These are phyloP conservation scores for Hoplias malabaricus DNA, from an alignment of 2,113 vertebrate genomes.

Conservation along the genomic window DNA sequence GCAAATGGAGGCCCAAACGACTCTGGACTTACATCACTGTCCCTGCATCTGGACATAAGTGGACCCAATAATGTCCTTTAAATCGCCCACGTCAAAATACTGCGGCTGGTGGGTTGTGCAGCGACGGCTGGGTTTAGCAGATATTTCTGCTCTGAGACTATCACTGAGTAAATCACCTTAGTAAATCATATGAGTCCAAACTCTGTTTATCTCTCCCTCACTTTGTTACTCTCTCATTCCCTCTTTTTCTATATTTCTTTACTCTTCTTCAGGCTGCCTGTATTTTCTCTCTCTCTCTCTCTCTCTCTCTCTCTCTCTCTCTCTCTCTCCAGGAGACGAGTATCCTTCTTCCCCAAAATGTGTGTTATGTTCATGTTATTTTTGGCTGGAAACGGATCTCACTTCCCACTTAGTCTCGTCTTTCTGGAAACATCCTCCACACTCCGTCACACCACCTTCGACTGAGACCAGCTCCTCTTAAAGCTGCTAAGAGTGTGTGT, in stretches of 20 bases:
- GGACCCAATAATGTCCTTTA: not conserved
- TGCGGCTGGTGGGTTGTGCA: too few species aligned
- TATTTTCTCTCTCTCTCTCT: conserved; percentile 15
- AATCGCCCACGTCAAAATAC: too few species aligned
- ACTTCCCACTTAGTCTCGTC: conserved; percentile 39
- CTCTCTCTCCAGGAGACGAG: conserved; percentile 20
- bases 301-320: not conserved
- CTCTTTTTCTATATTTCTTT: too few species aligned
- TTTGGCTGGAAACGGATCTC: conserved; percentile 33
- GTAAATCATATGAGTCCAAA: too few species aligned
- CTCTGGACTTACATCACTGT: not conserved
- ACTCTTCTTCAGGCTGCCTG: too few species aligned
- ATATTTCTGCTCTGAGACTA: too few species aligned
- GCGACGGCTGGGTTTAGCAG: too few species aligned
- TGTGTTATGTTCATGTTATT: conserved; percentile 45
- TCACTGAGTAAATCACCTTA: too few species aligned
- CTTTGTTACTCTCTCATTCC: too few species aligned
- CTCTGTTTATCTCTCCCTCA: too few species aligned
- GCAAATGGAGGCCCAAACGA: conserved; percentile 3
- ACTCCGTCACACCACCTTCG: conserved; percentile 43
- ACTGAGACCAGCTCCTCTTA: conserved; percentile 39
- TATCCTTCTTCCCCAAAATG: conserved; percentile 33
- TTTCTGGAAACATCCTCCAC: conserved; percentile 45
- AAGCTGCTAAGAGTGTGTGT: conserved; percentile 4
- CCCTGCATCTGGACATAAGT: not conserved